Percentiles rank a stretch among this genome's conserved stretches.
Conservation (phyloP, 2,113 vertebrate species). For the Garra rufa region DNA sequence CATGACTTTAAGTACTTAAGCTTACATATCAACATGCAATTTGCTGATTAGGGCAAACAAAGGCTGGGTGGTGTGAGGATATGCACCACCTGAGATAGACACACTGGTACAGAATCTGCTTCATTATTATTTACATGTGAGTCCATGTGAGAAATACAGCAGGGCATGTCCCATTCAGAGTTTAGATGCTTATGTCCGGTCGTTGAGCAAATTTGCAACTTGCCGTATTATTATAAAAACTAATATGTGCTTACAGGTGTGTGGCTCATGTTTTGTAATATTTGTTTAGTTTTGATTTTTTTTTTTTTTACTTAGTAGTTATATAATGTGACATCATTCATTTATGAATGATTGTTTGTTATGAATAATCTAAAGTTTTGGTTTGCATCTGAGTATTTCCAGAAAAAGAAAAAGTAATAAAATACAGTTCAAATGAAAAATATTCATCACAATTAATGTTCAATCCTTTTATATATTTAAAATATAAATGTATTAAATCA, state of each 20-base stretch:
- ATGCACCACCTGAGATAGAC: not conserved
- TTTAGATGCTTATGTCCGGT: not conserved
- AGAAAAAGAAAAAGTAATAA: too few relatives aligned
- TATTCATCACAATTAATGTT: too few relatives aligned
- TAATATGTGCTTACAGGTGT: too few relatives aligned
- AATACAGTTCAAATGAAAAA: too few relatives aligned
- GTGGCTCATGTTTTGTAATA: too few relatives aligned
- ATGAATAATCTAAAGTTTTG: not conserved
- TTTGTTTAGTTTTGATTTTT: not conserved
- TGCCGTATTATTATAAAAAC: not conserved
- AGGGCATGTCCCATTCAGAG: not conserved
- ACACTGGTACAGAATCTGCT: not conserved
- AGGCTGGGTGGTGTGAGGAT: not conserved
- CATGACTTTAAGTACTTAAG: not conserved
- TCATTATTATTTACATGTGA: too few relatives aligned
- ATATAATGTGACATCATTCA: not conserved
- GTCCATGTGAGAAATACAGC: not conserved
- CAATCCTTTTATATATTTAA: too few relatives aligned
- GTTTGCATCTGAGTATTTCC: too few relatives aligned
- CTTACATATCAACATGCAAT: constrained; percentile 4
- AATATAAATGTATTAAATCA: too few relatives aligned
- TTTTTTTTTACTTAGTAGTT: not conserved
- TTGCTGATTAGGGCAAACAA: not conserved
- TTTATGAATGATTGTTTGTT: too few relatives aligned
- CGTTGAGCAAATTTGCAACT: not conserved